Evolutionary conservation across 2,797 vertebrate species (phyloP).

Genomic region (Silurus aristotelis): DNA sequence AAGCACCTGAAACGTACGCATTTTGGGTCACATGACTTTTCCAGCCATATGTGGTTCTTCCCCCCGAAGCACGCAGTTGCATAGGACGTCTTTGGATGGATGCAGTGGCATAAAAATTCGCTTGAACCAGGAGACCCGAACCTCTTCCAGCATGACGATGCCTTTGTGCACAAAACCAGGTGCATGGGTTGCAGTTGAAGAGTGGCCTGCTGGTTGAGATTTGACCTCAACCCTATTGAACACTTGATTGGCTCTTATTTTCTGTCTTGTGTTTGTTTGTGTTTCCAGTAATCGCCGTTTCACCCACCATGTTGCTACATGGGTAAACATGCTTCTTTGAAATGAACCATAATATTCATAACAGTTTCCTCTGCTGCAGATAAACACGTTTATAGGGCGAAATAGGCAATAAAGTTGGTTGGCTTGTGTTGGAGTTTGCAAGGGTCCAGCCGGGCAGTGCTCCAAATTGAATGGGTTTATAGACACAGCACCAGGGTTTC

Average conservation of each 20-base stretch:
- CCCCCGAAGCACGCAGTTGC: too few species aligned
- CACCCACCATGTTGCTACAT: not conserved
- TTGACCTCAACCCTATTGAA: too few species aligned
- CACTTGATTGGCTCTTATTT: not conserved
- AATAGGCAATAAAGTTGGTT: slow-evolving; percentile 59
- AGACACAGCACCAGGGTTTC: slow-evolving; percentile 23
- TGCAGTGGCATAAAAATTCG: too few species aligned
- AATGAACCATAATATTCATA: slow-evolving; percentile 49
- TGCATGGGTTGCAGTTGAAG: too few species aligned
- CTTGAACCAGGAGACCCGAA: too few species aligned
- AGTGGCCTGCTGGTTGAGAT: too few species aligned
- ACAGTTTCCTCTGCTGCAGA: slow-evolving; percentile 50
- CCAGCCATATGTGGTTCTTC: too few species aligned
- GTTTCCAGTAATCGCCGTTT: slow-evolving; percentile 17
- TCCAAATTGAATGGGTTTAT: slow-evolving; percentile 56
- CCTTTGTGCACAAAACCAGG: too few species aligned
- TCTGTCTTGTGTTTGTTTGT: not conserved
- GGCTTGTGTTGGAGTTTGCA: slow-evolving; percentile 57
- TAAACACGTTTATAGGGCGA: slow-evolving; percentile 36
- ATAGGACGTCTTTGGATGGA: too few species aligned
- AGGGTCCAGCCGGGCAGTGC: slow-evolving; percentile 40
- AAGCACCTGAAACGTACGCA: too few species aligned
- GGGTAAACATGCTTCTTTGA: not conserved
- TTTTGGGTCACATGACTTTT: too few species aligned
- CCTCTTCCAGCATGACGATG: too few species aligned